Conservation (phyloP, 2,888 invertebrate genomes). For the Sicus ferrugineus region DNA sequence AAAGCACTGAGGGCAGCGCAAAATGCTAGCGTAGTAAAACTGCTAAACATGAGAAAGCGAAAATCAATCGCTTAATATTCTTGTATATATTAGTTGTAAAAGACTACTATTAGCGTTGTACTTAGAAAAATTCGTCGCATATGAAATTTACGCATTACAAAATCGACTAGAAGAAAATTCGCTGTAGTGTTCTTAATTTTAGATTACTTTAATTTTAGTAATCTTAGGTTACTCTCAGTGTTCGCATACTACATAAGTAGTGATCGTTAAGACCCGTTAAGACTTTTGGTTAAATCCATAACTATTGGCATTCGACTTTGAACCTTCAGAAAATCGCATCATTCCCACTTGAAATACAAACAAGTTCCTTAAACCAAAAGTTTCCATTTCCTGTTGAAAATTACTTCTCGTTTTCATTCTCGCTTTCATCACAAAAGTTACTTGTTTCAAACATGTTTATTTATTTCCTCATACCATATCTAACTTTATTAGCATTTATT, state of each 20-base stretch:
- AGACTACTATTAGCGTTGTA: not conserved
- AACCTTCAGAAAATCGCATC: not conserved
- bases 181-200: constrained; percentile 1
- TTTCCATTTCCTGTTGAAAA: constrained; percentile 22
- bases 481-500: no score
- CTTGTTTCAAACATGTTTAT: constrained; percentile 18
- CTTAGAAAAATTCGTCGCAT: not conserved
- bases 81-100: constrained; percentile 25
- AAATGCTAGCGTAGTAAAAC: not conserved
- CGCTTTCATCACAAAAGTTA: constrained; percentile 5
- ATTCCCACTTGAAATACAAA: constrained; percentile 2
- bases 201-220: not conserved
- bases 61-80: not conserved
- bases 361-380: constrained; percentile 33
- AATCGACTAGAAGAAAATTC: constrained; percentile 32
- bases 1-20: not conserved
- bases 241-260: not conserved
- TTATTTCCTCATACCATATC: constrained; percentile 4
- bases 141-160: constrained; percentile 31
- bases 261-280: no score
- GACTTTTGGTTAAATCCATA: not conserved
- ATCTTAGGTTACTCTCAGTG: not conserved
- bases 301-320: constrained; percentile 28
- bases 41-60: not conserved
- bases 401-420: not conserved